Base-by-base conservation (phyloP, 30 jellyfish, hydroid and myxozoan genomes). In the Cassiopea andromeda region DNA sequence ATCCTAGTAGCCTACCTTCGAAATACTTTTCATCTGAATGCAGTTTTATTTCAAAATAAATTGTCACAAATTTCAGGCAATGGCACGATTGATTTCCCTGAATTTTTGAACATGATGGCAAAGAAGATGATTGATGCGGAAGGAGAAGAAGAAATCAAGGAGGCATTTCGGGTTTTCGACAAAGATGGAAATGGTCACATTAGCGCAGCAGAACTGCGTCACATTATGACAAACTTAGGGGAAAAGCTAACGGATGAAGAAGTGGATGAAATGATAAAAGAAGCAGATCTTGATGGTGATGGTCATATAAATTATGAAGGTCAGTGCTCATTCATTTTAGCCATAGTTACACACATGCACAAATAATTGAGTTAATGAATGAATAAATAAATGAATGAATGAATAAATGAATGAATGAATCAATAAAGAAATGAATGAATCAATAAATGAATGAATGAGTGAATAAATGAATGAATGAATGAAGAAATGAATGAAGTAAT, bases 1-100 rank as follows among this genome's bases (percentile, higher is more conserved):
- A 12, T 16, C 75, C 8, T 4, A 66, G 10, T 54, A 3, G 7
- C 10, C 64, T 54, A 3, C 10, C 12, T 6, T 54, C 64, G 12
- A n/a, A 27, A n/a, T 18, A 8, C 43, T 2, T 38, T 27, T 27
- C 38, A 13, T 9, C 2, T 75, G 44, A 44, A 18, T 0, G 27
- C 12, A 75, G 15, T 1, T 27, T 46, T 59, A 75, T 18, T 10
- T 43, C 16, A 5, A 12, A 58, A 54, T 54, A 54, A 3, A 54
- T 4, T 27, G 15, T 64, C 27, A 2, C 6, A 5, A 67, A 70
- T 83, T 69, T 12, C 77, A 83, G 98, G 98, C 46, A 95, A 92
- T 77, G 99, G 99, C n/a, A 95, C 99, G 57, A 91, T 95, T 66
- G 99, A 95, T 59, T 95, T 95, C 61, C 98, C 98, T 15, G 99